Conservation (phyloP, 2,797 vertebrate species). For the Selene dorsalis region DNA sequence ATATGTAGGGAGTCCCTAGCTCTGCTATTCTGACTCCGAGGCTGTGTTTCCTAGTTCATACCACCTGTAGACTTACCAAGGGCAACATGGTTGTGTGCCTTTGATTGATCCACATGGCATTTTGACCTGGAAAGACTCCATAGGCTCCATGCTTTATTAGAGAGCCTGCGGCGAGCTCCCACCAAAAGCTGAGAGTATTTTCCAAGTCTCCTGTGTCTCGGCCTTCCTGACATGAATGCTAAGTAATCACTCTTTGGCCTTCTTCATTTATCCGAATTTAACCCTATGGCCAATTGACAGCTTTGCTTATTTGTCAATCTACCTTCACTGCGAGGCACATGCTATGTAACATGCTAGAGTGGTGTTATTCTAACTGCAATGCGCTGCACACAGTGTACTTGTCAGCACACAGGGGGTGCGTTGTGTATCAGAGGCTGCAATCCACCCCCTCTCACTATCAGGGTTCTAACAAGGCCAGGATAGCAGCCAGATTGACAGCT, state of each 20-base stretch:
- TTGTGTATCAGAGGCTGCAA: conserved; percentile 65
- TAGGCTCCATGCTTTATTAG: conserved; percentile 70
- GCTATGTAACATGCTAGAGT: conserved; percentile 36
- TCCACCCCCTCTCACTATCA: conserved; percentile 61
- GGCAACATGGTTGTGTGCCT: conserved; percentile 58
- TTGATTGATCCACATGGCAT: conserved; percentile 71
- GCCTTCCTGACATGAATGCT: conserved; percentile 71
- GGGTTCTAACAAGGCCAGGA: conserved; percentile 81
- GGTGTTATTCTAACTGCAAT: conserved; percentile 49
- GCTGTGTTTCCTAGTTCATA: conserved; percentile 67
- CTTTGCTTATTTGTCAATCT: conserved; percentile 67
- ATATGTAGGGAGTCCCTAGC: conserved; percentile 61
- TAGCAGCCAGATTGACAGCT: conserved; percentile 82
- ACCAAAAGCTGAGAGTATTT: conserved; percentile 59
- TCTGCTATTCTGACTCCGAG: conserved; percentile 55
- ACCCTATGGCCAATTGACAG: conserved; percentile 72
- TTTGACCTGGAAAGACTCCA: conserved; percentile 73
- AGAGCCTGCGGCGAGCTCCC: conserved; percentile 60
- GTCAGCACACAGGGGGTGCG: conserved; percentile 57
- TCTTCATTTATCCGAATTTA: conserved; percentile 72
- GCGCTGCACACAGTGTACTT: conserved; percentile 44
- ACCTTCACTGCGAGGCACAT: conserved; percentile 44
- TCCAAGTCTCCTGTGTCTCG: conserved; percentile 64
- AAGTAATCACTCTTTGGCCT: conserved; percentile 63
- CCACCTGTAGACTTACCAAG: conserved; percentile 73